Base-by-base conservation (phyloP, 2,797 vertebrate genomes). In the Mastacembelus armatus region DNA sequence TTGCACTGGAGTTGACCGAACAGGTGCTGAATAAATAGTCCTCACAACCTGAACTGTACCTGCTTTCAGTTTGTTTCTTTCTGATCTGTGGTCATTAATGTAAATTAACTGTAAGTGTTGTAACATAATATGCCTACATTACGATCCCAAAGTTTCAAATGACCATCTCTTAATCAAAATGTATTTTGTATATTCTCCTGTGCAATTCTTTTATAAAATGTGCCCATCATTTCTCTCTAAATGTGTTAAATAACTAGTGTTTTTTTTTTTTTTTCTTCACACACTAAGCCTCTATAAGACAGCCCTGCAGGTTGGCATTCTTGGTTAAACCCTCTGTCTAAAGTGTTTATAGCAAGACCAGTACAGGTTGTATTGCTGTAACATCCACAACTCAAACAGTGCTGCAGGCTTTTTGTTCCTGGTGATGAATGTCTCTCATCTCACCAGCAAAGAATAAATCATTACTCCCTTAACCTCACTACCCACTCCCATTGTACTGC, bases 331-430 rank as follows among this genome's bases (percentile, higher is more conserved):
- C 54, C 7, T 44, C 24, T 56, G 7, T 49, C 42, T n/a, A n/a
- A n/a, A n/a, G n/a, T n/a, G n/a, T n/a, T 44, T 11, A 3, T 2
- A 22, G 63, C 27, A 15, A 8, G 10, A 54, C 52, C 42, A 10
- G 29, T 7, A 19, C 52, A 38, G 44, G 38, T 61, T 42, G 38
- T 18, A 4, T 29, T 54, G 21, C 33, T 19, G 44, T 52, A 15
- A 22, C 55, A 51, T 30, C 68, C 33, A n/a, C 48, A 47, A 51
- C 38, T 64, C 47, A 33, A 52, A 48, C 64, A 29, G 52, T 1
- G 59, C 48, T 24, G 24, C 66, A 42, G 74, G 63, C 71, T 66
- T 55, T 74, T 39, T 71, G 44, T 66, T 74, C 43, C 58, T 19
- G 1, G 7, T 66, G 72, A 68, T 68, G 48, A 45, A 73, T 55